Conservation (phyloP, 2,888 invertebrate species). For the Ormyrus rosae region DNA sequence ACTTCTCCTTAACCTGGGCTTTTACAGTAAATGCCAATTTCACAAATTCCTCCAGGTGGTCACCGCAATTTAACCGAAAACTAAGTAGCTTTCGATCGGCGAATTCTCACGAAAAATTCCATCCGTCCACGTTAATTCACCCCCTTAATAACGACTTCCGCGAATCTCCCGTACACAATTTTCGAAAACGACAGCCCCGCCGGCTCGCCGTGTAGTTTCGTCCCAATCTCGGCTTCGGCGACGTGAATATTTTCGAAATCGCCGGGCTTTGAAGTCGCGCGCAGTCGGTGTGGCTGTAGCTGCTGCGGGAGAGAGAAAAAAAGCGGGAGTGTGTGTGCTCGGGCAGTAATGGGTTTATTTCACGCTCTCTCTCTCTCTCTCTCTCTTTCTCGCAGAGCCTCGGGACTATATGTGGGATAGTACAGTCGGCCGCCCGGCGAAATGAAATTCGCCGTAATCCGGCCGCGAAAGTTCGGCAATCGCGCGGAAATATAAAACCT, state of each 20-base stretch:
- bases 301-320: neutral
- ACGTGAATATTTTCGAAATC: neutral
- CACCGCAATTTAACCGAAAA: too few species aligned
- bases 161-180: too few species aligned
- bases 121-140: too few species aligned
- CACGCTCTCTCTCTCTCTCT: neutral
- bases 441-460: slow-evolving; percentile 25
- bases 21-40: too few species aligned
- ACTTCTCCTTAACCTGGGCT: too few species aligned
- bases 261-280: neutral
- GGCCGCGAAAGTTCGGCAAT: slow-evolving; percentile 8
- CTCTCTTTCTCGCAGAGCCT: slow-evolving; percentile 5
- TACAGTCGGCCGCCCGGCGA: neutral
- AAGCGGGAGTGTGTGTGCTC: neutral
- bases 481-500: neutral
- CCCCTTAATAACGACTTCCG: too few species aligned
- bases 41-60: too few species aligned
- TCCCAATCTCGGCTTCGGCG: too few species aligned
- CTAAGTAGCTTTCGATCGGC: too few species aligned
- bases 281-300: neutral
- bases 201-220: too few species aligned
- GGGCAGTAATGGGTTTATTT: slow-evolving; percentile 31
- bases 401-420: neutral
- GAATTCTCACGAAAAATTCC: too few species aligned
- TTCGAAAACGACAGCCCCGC: too few species aligned